phyloP scores from a whole-genome alignment of 2,113 vertebrate genomes.

The Crotalus helleri region DNA sequence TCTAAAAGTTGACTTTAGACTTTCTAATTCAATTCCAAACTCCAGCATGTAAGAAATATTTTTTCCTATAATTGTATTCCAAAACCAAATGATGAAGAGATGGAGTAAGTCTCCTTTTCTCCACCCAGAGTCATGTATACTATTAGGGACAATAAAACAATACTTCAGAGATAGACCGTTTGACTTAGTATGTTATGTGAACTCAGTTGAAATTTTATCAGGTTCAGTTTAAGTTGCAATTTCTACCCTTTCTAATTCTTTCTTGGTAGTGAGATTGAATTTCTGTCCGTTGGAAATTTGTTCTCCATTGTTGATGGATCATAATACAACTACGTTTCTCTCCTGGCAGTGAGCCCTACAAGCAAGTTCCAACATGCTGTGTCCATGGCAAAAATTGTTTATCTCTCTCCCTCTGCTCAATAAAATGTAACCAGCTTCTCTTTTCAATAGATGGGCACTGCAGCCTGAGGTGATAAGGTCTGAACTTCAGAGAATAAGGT shows the following conservation, averaged over 20 bases:
- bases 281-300: not conserved
- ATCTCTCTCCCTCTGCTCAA: rapidly evolving
- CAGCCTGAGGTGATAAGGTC: slow-evolving; percentile 28
- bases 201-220: not conserved
- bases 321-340: not conserved
- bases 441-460: not conserved
- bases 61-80: not conserved
- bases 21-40: not conserved
- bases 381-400: slow-evolving; percentile 49
- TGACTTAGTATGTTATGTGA: not conserved
- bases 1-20: not conserved
- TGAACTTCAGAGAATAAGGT: not conserved
- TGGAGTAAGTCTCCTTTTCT: not conserved
- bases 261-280: not conserved
- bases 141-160: not conserved
- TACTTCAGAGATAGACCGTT: not conserved
- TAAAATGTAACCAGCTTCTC: not conserved
- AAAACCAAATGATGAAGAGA: not conserved
- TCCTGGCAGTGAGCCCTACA: rapidly evolving
- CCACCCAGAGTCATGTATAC: not conserved
- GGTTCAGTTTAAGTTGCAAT: not conserved
- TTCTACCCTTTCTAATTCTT: not conserved
- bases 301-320: not conserved
- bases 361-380: not conserved
- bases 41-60: not conserved